Percentiles rank a stretch among this genome's conserved stretches.
Evolutionary conservation across 1,140 invertebrate species (phyloP).

Genomic region (Thaumetopoea pityocampa): DNA sequence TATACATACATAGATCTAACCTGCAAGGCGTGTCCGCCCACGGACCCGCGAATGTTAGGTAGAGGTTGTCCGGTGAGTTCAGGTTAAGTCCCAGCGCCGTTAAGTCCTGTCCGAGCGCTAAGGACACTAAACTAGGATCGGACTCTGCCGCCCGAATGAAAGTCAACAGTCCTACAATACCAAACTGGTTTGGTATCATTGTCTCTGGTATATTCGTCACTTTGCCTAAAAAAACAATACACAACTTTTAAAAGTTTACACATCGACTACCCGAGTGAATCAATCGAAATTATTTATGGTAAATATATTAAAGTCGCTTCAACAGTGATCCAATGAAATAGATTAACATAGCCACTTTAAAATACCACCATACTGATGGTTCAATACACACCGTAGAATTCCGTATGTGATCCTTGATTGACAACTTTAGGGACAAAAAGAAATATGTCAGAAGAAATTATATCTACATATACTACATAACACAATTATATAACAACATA

Average conservation of each 20-base stretch:
- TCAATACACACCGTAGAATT: constrained; percentile 61
- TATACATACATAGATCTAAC: constrained; percentile 35
- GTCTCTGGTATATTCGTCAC: constrained; percentile 98
- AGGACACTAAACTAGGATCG: constrained; percentile 94
- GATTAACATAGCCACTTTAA: constrained; percentile 23
- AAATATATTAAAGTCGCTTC: constrained; percentile 19
- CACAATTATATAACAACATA: constrained; percentile 1
- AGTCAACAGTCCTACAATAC: constrained; percentile 97
- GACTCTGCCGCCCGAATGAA: constrained; percentile 98
- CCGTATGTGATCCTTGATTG: constrained; percentile 62
- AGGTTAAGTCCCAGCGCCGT: constrained; percentile 98
- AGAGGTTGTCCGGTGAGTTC: constrained; percentile 97
- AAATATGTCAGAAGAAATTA: constrained; percentile 35
- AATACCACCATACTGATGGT: constrained; percentile 23
- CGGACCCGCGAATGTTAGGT: constrained; percentile 97
- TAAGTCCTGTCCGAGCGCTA: constrained; percentile 97
- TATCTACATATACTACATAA: constrained; percentile 12
- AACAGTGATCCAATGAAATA: constrained; percentile 1
- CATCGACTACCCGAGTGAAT: constrained; percentile 1
- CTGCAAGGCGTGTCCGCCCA: constrained; percentile 97
- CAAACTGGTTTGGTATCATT: constrained; percentile 99
- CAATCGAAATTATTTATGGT: constrained; percentile 11
- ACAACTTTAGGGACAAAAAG: constrained; percentile 63
- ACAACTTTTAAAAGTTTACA: constrained; percentile 2
- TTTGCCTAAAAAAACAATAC: constrained; percentile 79